Evolutionary conservation across 2,888 invertebrate species (phyloP).

Genomic region (Eilema sororculum): DNA sequence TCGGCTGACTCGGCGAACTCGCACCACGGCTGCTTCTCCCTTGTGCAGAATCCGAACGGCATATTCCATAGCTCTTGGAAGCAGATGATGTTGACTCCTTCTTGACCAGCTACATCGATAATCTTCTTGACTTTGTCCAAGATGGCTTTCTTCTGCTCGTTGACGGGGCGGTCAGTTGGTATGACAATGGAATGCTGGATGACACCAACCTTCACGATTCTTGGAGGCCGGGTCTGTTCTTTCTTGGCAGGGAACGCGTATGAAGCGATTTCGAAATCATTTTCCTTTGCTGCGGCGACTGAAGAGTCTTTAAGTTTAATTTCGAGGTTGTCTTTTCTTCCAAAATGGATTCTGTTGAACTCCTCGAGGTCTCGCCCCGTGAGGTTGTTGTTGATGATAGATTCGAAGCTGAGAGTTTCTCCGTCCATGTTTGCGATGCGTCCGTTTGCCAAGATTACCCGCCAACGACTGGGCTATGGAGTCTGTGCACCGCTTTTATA

Average conservation of each 20-base stretch:
- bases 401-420: conserved; percentile 80
- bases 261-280: conserved; percentile 85
- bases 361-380: conserved; percentile 78
- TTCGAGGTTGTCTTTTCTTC: conserved; percentile 74
- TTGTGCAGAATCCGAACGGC: conserved; percentile 99
- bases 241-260: conserved; percentile 81
- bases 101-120: conserved; percentile 93
- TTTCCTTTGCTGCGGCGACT: conserved; percentile 83
- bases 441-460: conserved; percentile 47
- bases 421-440: conserved; percentile 69
- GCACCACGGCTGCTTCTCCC: conserved; percentile 98
- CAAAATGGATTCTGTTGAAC: conserved; percentile 82
- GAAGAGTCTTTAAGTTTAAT: conserved; percentile 81
- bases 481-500: conserved; percentile 64
- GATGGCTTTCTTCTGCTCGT: conserved; percentile 93
- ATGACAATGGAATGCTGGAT: conserved; percentile 95
- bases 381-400: conserved; percentile 78
- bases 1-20: conserved; percentile 98
- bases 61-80: conserved; percentile 99
- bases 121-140: conserved; percentile 92
- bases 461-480: conserved; percentile 59
- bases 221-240: conserved; percentile 88
- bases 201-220: conserved; percentile 93
- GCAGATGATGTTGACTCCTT: conserved; percentile 96
- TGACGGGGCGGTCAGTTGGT: conserved; percentile 92